These are phyloP conservation scores for Philotrypesis tridentata DNA, from an alignment of 1,140 invertebrate genomes.

Conservation along the genomic window DNA sequence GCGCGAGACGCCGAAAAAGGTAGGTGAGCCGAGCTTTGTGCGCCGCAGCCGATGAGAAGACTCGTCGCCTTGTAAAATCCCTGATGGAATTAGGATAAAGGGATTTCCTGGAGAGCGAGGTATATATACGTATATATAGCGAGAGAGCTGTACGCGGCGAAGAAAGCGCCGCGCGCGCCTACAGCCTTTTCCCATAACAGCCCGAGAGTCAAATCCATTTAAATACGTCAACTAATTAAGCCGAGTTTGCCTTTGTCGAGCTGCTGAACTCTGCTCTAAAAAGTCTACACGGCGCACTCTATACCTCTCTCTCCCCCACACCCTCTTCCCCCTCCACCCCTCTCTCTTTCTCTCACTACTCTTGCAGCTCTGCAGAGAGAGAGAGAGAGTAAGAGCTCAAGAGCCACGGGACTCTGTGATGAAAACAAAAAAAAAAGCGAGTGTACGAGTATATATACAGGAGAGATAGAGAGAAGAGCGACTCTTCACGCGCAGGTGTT, in stretches of 20 bases:
- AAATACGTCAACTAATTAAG: background rate
- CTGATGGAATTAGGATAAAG: background rate
- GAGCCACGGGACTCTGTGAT: background rate
- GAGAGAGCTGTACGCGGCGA: background rate
- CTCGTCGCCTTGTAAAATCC: background rate
- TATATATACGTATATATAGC: no score
- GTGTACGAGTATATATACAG: no score
- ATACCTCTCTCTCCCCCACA: background rate
- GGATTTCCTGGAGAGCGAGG: background rate
- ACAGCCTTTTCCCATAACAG: background rate
- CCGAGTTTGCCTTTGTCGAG: background rate
- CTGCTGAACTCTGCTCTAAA: background rate
- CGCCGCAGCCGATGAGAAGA: background rate
- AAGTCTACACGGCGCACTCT: background rate
- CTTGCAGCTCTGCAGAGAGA: background rate
- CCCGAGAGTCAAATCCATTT: background rate
- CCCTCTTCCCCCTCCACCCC: no score
- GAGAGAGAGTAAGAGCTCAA: no score
- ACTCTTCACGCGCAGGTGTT: background rate
- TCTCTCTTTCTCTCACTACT: background rate
- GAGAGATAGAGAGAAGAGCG: background rate
- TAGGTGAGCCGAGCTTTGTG: background rate
- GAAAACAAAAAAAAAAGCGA: background rate
- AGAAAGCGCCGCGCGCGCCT: background rate
- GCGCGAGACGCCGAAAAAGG: background rate